Conservation (phyloP, 2,113 vertebrate genomes). For the Myiagra hebetior region DNA sequence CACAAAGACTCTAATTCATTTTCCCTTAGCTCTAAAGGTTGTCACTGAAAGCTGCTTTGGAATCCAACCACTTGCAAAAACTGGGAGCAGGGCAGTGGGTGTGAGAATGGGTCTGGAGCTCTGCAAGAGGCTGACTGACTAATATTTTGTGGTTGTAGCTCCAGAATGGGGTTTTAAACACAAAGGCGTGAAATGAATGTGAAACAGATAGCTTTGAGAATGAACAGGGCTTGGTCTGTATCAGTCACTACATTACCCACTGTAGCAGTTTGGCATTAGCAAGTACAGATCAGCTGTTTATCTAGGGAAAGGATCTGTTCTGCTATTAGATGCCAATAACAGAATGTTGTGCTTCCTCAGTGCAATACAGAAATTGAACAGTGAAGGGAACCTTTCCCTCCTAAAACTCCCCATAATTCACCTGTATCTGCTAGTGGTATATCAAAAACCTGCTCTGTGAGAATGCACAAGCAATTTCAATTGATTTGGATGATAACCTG, state of each 20-base stretch:
- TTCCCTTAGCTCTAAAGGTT: neutral
- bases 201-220: neutral
- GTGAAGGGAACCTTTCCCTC: neutral
- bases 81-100: neutral
- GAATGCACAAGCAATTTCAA: neutral
- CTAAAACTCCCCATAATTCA: neutral
- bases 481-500: neutral
- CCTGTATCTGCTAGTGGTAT: neutral
- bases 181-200: neutral
- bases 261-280: neutral
- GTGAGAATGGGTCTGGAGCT: neutral
- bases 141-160: neutral
- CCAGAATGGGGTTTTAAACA: neutral
- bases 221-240: neutral
- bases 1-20: neutral
- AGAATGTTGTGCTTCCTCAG: neutral
- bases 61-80: neutral
- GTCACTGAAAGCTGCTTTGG: neutral
- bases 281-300: neutral
- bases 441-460: neutral
- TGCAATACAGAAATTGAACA: neutral
- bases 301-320: neutral
- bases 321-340: neutral
- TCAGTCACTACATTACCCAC: neutral
- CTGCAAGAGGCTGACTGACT: neutral